Evolutionary conservation across 2,113 vertebrate species (phyloP).

Genomic region (Phoenicopterus ruber): DNA sequence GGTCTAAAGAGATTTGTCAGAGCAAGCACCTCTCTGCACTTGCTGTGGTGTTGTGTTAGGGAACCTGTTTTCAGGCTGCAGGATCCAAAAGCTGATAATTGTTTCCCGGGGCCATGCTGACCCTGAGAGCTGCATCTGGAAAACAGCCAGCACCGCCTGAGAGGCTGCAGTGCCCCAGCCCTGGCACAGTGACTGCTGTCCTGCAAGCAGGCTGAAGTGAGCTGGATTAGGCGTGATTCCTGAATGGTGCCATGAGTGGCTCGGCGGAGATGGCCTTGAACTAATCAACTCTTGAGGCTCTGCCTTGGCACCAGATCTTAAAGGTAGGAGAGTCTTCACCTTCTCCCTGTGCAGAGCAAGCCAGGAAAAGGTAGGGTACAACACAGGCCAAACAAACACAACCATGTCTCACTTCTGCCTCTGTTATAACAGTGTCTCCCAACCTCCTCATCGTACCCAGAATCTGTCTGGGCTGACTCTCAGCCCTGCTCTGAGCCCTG

Average conservation of each 20-base stretch:
- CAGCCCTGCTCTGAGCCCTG: background rate
- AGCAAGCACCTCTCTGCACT: background rate
- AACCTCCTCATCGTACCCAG: background rate
- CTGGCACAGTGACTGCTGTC: background rate
- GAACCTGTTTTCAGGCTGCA: background rate
- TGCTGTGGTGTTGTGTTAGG: background rate
- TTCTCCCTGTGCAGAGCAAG: background rate
- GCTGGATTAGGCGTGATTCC: background rate
- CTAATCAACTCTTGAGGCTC: background rate
- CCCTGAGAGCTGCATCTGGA: background rate
- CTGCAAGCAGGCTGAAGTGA: background rate
- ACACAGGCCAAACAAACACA: background rate
- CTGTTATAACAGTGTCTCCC: background rate
- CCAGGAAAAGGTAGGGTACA: background rate
- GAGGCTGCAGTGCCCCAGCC: background rate
- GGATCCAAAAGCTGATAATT: background rate
- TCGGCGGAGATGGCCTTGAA: background rate
- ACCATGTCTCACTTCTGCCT: background rate
- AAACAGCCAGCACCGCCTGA: background rate
- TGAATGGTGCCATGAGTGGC: accelerated
- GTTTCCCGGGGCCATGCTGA: background rate
- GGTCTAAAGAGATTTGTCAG: background rate
- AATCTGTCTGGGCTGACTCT: background rate
- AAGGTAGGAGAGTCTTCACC: background rate
- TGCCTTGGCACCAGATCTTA: background rate